These are phyloP conservation scores for Peromyscus attwateri DNA, from an alignment of 2,797 vertebrate genomes.

Conservation along the genomic window DNA sequence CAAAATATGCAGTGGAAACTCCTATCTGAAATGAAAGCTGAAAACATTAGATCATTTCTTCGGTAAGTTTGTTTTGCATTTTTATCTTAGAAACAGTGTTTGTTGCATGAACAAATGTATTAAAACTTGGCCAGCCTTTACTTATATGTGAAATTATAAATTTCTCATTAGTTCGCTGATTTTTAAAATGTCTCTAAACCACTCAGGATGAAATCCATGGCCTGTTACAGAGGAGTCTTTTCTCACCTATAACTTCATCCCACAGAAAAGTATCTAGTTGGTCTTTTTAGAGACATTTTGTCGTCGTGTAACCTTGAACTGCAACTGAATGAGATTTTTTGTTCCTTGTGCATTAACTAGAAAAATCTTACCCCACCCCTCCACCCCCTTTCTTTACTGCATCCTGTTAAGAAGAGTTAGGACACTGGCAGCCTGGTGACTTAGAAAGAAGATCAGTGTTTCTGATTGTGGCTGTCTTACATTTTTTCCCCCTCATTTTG, in stretches of 20 bases:
- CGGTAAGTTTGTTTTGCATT: slow-evolving; percentile 83
- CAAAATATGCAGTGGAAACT: slow-evolving; percentile 87
- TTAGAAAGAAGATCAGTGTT: background rate
- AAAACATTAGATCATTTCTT: slow-evolving; percentile 92
- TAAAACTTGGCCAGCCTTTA: background rate
- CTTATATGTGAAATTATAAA: slow-evolving; percentile 21
- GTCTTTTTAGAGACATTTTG: slow-evolving; percentile 45
- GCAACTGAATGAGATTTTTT: slow-evolving; percentile 53
- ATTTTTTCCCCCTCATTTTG: background rate
- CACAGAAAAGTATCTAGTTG: background rate
- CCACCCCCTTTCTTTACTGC: background rate
- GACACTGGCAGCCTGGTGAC: background rate
- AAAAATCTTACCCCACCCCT: background rate
- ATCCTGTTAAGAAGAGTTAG: background rate
- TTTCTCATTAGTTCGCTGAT: background rate
- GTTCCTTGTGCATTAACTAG: background rate
- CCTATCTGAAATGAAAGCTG: slow-evolving; percentile 92
- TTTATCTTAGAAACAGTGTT: slow-evolving; percentile 52
- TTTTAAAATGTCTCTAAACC: slow-evolving; percentile 27
- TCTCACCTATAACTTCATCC: background rate
- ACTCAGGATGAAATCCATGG: background rate
- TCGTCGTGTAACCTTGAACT: background rate
- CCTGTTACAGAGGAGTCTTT: background rate
- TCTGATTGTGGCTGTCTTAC: slow-evolving; percentile 20
- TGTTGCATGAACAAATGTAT: background rate